Conservation (phyloP, 2,888 invertebrate genomes). For the Leptogaster cylindrica region DNA sequence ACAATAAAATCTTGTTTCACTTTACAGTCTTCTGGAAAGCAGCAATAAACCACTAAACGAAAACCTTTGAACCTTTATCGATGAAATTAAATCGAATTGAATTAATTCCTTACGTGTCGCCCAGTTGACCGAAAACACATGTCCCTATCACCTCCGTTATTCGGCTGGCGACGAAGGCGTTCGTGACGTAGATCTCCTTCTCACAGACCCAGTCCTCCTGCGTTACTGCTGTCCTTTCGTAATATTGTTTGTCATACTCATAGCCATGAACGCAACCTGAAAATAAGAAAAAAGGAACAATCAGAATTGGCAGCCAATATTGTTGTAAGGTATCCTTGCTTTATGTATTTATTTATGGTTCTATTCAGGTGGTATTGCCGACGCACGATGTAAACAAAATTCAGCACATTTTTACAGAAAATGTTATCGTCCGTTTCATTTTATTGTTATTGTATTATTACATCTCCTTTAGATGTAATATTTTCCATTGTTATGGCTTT, state of each 20-base stretch:
- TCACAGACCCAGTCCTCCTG: slow-evolving; percentile 67
- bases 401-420: no score
- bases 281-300: slow-evolving; percentile 45
- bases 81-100: slow-evolving; percentile 42
- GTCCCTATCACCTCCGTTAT: slow-evolving; percentile 66
- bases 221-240: slow-evolving; percentile 63
- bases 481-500: no score
- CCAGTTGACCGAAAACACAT: slow-evolving; percentile 66
- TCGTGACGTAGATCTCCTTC: slow-evolving; percentile 64
- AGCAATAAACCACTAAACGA: slow-evolving; percentile 25
- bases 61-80: slow-evolving; percentile 33
- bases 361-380: slow-evolving; percentile 7
- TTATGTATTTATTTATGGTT: slow-evolving; percentile 36
- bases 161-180: slow-evolving; percentile 64
- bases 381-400: slow-evolving; percentile 4
- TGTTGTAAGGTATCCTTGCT: slow-evolving; percentile 25
- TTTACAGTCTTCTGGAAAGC: slow-evolving; percentile 13
- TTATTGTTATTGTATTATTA: no score
- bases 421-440: no score
- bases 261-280: slow-evolving; percentile 65
- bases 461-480: no score
- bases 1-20: slow-evolving; percentile 17
- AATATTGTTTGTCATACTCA: slow-evolving; percentile 66
- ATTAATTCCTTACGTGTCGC: slow-evolving; percentile 64
- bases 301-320: slow-evolving; percentile 42